Evolutionary conservation across 2,113 vertebrate genomes (phyloP).

Genomic region (Vireo altiloquus): DNA sequence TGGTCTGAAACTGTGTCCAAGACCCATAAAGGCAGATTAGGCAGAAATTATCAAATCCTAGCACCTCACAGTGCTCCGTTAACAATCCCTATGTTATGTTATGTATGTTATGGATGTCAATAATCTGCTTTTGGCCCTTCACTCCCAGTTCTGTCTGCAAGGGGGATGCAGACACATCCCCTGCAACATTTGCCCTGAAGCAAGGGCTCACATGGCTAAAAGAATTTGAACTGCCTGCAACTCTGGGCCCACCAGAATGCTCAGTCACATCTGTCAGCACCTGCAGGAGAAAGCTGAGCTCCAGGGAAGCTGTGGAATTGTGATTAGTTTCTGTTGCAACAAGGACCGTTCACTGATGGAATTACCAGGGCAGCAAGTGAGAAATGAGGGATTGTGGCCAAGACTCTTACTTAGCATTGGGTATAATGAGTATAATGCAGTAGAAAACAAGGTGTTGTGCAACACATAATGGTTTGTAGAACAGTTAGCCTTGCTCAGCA

Average conservation of each 20-base stretch:
- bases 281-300: background rate
- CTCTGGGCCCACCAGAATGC: background rate
- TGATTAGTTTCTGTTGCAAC: background rate
- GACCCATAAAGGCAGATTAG: background rate
- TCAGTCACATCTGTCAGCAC: background rate
- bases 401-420: background rate
- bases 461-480: background rate
- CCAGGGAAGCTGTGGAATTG: background rate
- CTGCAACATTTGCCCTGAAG: background rate
- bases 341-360: background rate
- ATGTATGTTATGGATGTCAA: background rate
- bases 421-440: rapidly evolving
- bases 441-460: background rate
- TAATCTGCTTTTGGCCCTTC: background rate
- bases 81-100: background rate
- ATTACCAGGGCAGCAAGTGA: background rate
- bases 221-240: background rate
- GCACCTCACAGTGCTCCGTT: background rate
- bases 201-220: background rate
- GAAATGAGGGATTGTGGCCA: background rate
- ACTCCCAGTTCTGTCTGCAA: rapidly evolving
- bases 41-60: background rate
- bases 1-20: background rate
- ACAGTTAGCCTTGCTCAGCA: background rate
- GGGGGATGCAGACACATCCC: background rate